Evolutionary conservation across 2,797 vertebrate species (phyloP), one percentile per base, ranked within the genome.

Genomic region (Dicrostonyx torquatus): DNA sequence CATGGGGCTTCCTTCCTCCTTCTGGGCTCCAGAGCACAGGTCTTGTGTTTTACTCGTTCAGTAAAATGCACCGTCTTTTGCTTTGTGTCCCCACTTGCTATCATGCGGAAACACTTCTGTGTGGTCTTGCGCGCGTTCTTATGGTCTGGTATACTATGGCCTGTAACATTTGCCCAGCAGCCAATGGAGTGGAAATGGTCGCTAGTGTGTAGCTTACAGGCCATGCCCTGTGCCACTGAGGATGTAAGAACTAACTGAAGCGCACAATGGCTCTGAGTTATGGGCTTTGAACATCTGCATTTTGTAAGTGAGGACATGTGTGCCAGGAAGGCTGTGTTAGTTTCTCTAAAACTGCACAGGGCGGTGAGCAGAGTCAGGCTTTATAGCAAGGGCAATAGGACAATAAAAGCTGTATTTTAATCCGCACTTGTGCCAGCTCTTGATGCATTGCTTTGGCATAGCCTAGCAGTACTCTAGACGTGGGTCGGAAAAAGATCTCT

Each of bases 41-140:
- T 68, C 83, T 91, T 50, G 3, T 73, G 43, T 76, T 79, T 95
- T n/a, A 37, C 50, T 78, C 90, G 66, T 76, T 90, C 79, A n/a
- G 43, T 9, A 75, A 12, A 94, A 48, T 37, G 55, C 68, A 37
- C 34, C 14, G 34, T 83, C 90, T 45, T 79, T 14, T 53, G 48
- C 37, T 73, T 84, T 83, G 17, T 92, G 91, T 70, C 45, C 45
- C 45, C 9, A 78, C 20, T 90, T 91, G 40, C 37, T 76, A 72
- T 60, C 43, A 79, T 94, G n/a, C 20, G 68, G 29, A 93, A 91
- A 76, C 43, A 76, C 48, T 20, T 73, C 55, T 0, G 20, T 77
- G 24, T 66, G 20, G 55, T 31, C 29, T 58, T 26, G 37, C 53
- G 66, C 84, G 31, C 12, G 15, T 37, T 78, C 60, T 66, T 58